Evolutionary conservation across 2,113 vertebrate species (phyloP).

Genomic region (Oryctolagus cuniculus): mOryCun1.1 NC_091432.1:3247001-3247500

Average conservation of each 20-base stretch:
- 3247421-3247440: constrained; percentile 22
- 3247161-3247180: constrained; percentile 71
- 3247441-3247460: constrained; percentile 60
- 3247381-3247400: background rate
- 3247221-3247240: constrained; percentile 71
- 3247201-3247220: constrained; percentile 83
- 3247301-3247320: constrained; percentile 31
- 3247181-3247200: constrained; percentile 57
- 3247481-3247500: constrained; percentile 54
- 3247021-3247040: background rate
- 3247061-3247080: constrained; percentile 16
- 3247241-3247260: constrained; percentile 10
- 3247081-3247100: constrained; percentile 59
- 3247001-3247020: background rate
- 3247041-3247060: background rate
- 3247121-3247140: constrained; percentile 82
- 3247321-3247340: background rate
- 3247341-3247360: background rate
- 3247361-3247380: background rate
- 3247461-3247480: background rate
- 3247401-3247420: too few species aligned
- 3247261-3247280: constrained; percentile 49
- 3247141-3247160: constrained; percentile 80
- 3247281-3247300: background rate
- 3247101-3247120: constrained; percentile 76